Base-by-base conservation (phyloP, 2,888 invertebrate genomes). In the Acanthopleura granulata region DNA sequence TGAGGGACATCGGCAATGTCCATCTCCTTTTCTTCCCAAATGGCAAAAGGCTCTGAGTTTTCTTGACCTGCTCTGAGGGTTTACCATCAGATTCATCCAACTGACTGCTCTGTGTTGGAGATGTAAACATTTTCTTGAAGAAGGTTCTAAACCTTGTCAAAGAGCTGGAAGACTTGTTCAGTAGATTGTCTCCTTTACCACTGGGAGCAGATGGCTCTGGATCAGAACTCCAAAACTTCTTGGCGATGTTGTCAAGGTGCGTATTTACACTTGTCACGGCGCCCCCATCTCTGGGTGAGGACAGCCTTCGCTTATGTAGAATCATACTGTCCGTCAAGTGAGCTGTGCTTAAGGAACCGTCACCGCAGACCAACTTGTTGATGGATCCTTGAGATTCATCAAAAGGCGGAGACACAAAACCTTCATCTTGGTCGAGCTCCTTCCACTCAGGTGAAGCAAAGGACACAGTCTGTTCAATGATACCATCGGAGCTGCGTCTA, bases 301-400 rank as follows among this genome's bases (percentile, higher is more conserved):
- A 69, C 25, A 69, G 69, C 12, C 69, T 18, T 18, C 27, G 16
- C 69, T 69, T 69, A 14, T 69, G 25, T 4, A 69, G 69, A 29
- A 69, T 69, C 69, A 69, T 69, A 27, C 69, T 69, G 12, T 69
- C 69, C 22, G 69, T 69, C 25, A 69, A 29, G 30, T 11, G 12
- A 69, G 18, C 18, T 18, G 27, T 30, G 25, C 25, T 69, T 3
- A 69, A 14, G 25, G 69, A 25, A 14, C 18, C 69, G 6, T 27
- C 69, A 18, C 27, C 15, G n/a, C 4, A 12, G 25, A 61, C 25
- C 3, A n/a, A 22, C 12, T 61, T 1, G n/a, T 61, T 6, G 12
- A n/a, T 61, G 11, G n/a, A n/a, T 12, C 6, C 61, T 22, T n/a
- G 61, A 25, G n/a, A 22, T 22, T 25, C 61, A 6, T 61, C 61